A percentile compares a stretch with the other conserved stretches of the same genome.
These are phyloP conservation scores for Accipiter cooperii DNA, from an alignment of 2,113 vertebrate species.

Conservation along the genomic window DNA sequence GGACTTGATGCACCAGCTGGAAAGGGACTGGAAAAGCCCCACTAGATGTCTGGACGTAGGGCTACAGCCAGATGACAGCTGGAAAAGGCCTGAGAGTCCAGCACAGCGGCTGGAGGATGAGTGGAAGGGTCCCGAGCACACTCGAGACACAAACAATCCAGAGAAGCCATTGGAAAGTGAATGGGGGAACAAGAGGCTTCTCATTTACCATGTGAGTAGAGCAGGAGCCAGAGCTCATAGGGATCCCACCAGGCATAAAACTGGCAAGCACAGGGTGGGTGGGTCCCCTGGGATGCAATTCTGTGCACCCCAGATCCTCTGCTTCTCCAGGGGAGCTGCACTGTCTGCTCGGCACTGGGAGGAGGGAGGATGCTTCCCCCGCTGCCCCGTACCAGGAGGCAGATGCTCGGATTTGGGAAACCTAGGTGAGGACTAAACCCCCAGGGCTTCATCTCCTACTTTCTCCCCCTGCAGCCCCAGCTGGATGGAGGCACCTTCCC, in stretches of 20 bases:
- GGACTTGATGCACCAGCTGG: background rate
- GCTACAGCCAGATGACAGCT: background rate
- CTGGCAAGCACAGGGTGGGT: background rate
- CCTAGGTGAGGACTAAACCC: background rate
- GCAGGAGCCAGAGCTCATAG: background rate
- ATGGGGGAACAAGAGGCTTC: background rate
- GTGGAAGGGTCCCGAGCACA: background rate
- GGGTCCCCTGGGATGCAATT: background rate
- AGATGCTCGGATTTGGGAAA: fast-evolving
- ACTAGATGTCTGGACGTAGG: background rate
- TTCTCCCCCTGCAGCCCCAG: constrained; percentile 49
- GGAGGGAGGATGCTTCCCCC: background rate
- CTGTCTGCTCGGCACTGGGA: background rate
- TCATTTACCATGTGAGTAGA: constrained; percentile 36
- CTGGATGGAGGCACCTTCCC: background rate
- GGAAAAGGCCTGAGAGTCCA: constrained; percentile 39
- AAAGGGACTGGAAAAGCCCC: constrained; percentile 23
- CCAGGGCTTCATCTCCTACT: background rate
- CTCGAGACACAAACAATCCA: background rate
- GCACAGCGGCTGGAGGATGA: background rate
- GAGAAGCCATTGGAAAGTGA: constrained; percentile 33
- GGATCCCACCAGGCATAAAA: background rate
- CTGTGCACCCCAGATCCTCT: background rate
- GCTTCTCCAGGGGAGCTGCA: background rate
- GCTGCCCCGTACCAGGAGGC: fast-evolving